Conservation (phyloP, 2,888 invertebrate species). For the Cancer borealis region DNA sequence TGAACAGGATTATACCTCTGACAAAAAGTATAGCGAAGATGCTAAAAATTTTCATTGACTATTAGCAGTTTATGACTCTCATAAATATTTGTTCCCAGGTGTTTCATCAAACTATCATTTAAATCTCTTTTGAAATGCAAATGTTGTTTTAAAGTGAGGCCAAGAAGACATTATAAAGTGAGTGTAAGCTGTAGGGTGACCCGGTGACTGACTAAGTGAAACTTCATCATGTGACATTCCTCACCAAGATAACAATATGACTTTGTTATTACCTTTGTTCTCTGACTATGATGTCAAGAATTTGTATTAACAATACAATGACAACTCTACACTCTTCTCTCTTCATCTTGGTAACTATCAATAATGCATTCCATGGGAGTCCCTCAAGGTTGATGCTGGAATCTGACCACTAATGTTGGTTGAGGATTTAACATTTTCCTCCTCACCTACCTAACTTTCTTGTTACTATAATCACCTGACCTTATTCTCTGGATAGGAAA, state of each 20-base stretch:
- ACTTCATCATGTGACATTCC: background rate
- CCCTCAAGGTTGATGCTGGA: background rate
- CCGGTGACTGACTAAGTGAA: background rate
- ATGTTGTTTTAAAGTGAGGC: background rate
- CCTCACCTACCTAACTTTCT: constrained; percentile 15
- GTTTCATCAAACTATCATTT: background rate
- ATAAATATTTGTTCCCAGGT: background rate
- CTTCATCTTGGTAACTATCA: background rate
- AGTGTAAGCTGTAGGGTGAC: background rate
- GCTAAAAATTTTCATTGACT: background rate
- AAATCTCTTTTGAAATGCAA: background rate
- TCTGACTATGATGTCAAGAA: background rate
- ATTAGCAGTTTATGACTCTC: background rate
- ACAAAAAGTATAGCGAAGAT: background rate
- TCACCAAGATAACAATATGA: background rate
- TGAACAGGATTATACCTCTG: background rate
- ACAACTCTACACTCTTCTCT: background rate
- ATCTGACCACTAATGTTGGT: background rate
- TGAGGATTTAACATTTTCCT: background rate
- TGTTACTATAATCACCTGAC: background rate
- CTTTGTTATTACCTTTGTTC: background rate
- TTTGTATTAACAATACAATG: background rate
- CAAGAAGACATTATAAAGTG: background rate
- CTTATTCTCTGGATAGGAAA: background rate
- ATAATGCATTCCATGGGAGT: background rate